A percentile compares a stretch with the other conserved stretches of the same genome.
Evolutionary conservation across 2,113 vertebrate species (phyloP).

Genomic region (Pseudonaja textilis): DNA sequence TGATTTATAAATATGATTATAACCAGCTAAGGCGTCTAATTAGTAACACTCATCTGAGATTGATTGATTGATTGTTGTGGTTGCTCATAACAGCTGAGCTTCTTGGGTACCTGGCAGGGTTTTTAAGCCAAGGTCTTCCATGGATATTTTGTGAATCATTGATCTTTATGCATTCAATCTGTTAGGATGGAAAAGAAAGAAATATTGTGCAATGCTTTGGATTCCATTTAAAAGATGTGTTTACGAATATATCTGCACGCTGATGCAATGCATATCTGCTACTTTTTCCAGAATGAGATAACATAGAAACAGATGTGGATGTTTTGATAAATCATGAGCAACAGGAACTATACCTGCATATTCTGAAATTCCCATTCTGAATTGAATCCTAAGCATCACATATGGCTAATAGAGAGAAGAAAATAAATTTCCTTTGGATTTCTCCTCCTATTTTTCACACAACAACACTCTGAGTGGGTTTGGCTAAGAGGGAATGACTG

Average conservation of each 20-base stretch:
- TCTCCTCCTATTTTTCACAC: not conserved
- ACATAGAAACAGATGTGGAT: not conserved
- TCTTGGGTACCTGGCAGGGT: not conserved
- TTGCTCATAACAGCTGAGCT: conserved; percentile 1
- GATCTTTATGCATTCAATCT: not conserved
- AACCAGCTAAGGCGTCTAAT: not conserved
- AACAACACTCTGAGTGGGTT: not conserved
- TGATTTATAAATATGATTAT: conserved; percentile 11
- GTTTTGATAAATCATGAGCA: not conserved
- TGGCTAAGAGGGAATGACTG: not conserved
- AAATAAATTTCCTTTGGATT: not conserved
- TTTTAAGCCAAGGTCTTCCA: not conserved
- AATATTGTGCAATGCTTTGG: not conserved
- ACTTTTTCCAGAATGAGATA: not conserved
- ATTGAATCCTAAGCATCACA: not conserved
- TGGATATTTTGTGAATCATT: not conserved
- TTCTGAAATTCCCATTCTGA: not conserved
- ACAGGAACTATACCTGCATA: not conserved
- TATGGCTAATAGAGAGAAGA: not conserved
- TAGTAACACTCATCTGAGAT: conserved; percentile 2
- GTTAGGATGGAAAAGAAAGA: not conserved
- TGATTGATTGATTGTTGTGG: not conserved
- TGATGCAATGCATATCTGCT: not conserved
- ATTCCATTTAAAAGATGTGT: not conserved
- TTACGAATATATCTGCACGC: not conserved